Base-by-base conservation (phyloP, 2,888 invertebrate species). In the Cyaniris semiargus region DNA sequence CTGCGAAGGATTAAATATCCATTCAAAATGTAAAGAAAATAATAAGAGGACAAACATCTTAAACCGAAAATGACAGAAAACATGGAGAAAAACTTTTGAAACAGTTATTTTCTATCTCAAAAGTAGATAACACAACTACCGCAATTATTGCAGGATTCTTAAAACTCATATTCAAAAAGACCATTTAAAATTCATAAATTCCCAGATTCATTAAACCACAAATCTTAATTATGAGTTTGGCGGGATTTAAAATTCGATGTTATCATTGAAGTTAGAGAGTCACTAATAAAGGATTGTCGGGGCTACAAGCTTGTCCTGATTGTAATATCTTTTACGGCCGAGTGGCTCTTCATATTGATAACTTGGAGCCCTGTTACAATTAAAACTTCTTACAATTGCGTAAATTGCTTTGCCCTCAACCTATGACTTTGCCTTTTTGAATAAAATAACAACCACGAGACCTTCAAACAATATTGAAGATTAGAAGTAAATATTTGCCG, bases 261-360 rank as follows among this genome's bases (percentile, higher is more conserved):
- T 44, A 72, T 44, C 6, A 72, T 72, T 72, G 23, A 44, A 48
- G 6, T 48, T 53, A 15, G 8, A 53, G 27, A 27, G 74, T 23
- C 8, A 8, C 15, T 74, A 74, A 74, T 74, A 31, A 74, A 53
- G 74, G 74, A 48, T 74, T 74, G 74, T 53, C 53, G 18, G 74
- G 48, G 74, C 72, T 48, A 23, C 27, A 53, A 53, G 74, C 74
- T 74, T 53, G 23, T 53, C 18, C 74, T 18, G 74, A 6, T 18
- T 48, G 27, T 53, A 74, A 48, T 27, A 74, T 74, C 74, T 27
- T 74, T 53, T 44, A 8, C 21, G 23, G 74, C 13, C 18, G 74
- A 23, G 27, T 27, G 38, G 21, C 74, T 53, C 74, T 53, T 53
- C 27, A 74, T 18, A 21, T 74, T 27, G 53, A 53, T 74, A 74